These are phyloP conservation scores for Oplegnathus fasciatus DNA, from an alignment of 2,113 vertebrate species.

Conservation along the genomic window DNA sequence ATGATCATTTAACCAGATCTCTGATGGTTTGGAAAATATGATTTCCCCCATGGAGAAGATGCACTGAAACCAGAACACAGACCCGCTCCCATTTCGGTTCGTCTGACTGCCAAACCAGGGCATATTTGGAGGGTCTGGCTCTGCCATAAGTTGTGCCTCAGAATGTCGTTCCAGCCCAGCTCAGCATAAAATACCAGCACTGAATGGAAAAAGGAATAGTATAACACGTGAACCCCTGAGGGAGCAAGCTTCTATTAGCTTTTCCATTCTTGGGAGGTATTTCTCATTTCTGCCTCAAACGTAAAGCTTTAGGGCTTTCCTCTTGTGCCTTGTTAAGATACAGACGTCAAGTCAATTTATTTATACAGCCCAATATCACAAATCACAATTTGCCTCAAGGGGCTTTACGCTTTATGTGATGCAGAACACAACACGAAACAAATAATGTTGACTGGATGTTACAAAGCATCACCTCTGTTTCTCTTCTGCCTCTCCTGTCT, in stretches of 20 bases:
- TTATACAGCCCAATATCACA: too few species aligned
- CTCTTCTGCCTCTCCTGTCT: background rate
- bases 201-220: constrained; percentile 71
- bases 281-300: constrained; percentile 45
- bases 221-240: constrained; percentile 52
- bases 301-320: constrained; percentile 31
- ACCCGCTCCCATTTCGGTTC: constrained; percentile 63
- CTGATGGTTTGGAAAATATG: constrained; percentile 74
- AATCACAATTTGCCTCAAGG: too few species aligned
- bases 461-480: constrained; percentile 3
- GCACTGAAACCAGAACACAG: constrained; percentile 70
- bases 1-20: constrained; percentile 64
- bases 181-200: constrained; percentile 76
- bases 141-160: constrained; percentile 51
- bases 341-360: background rate
- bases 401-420: background rate
- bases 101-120: constrained; percentile 72
- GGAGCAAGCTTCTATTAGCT: constrained; percentile 45
- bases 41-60: constrained; percentile 57
- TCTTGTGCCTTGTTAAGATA: constrained; percentile 27
- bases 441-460: constrained; percentile 14
- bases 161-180: constrained; percentile 61
- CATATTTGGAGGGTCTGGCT: constrained; percentile 67
- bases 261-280: constrained; percentile 74
- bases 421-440: constrained; percentile 11